A percentile compares a stretch with the other conserved stretches of the same genome.
Conservation (phyloP, 2,113 vertebrate genomes). For the Morone saxatilis region DNA sequence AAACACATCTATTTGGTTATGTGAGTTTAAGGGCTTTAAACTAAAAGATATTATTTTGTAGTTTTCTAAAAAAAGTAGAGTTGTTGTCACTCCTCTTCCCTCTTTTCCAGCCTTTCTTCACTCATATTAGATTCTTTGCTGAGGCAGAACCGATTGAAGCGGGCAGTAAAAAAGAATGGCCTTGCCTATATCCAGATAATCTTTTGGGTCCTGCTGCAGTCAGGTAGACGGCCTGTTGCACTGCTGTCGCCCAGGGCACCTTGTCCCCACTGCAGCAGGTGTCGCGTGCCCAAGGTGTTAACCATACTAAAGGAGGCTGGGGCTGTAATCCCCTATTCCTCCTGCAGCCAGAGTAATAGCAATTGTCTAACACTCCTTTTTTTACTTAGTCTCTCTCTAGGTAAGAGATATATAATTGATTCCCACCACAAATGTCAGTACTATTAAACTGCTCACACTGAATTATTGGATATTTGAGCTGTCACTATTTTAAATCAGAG, state of each 20-base stretch:
- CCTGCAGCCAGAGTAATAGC: background rate
- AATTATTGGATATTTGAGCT: background rate
- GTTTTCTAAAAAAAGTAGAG: background rate
- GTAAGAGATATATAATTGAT: background rate
- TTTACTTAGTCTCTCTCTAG: background rate
- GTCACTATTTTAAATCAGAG: constrained; percentile 17
- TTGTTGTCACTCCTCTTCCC: background rate
- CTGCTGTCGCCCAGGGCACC: background rate
- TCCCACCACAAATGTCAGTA: background rate
- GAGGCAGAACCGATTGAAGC: constrained; percentile 1
- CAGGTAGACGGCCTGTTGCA: constrained; percentile 5
- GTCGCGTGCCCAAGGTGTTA: constrained; percentile 18
- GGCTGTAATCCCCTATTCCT: constrained; percentile 27
- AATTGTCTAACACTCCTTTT: background rate
- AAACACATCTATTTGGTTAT: too few relatives aligned
- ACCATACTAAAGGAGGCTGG: background rate
- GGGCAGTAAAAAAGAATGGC: background rate
- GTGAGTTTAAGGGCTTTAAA: background rate
- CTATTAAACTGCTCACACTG: background rate
- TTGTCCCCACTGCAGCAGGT: constrained; percentile 5
- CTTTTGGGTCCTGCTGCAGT: constrained; percentile 10
- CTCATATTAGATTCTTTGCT: background rate
- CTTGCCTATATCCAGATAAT: constrained; percentile 17
- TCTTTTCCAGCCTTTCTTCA: background rate
- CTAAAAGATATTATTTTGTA: background rate